Evolutionary conservation across 2,888 invertebrate genomes (phyloP), one percentile per base, ranked within the genome.

Genomic region (Mythimna lalbum): DNA sequence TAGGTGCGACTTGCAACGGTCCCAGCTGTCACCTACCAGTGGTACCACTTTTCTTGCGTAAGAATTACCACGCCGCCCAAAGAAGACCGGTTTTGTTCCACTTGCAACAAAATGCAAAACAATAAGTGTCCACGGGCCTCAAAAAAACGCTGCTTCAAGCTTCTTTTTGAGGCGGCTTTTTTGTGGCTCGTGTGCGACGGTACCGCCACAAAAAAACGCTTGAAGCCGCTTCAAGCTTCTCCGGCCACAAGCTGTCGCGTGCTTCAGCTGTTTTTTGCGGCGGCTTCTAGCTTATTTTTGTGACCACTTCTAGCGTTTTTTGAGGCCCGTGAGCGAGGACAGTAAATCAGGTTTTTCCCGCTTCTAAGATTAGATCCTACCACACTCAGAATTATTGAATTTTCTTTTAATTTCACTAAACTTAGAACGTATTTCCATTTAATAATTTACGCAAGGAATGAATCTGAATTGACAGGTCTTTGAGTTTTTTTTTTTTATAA

Each of bases 21-120:
- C 83, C 89, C 0, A 74, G 78, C 0, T 94, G 94, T 65, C 63
- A 36, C 0, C 65, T 87, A 4, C 90, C 90, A 94, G 66, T 94
- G 94, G 94, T 94, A 88, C 73, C 94, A 94, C 60, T 94, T 92
- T 63, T 59, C 85, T 5, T 94, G 94, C 56, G 92, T 94, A 2
- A 93, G 93, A 0, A 87, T 94, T 27, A 81, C 70, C 0, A 76
- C 85, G 1, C 83, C 91, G 0, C 93, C 94, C 0, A 88, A 90
- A 1, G 94, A 93, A 0, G 88, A 91, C 49, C 94, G 94, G 94
- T 76, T 90, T 1, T 94, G 93, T 72, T 90, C 92, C 1, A 84
- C 85, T 4, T 94, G 94, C 73, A 65, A 73, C 10, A 80, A 82
- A 69, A 65, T 66, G 23, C 67, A 83, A 66, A 73, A 80, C 23